Evolutionary conservation across 2,797 vertebrate genomes (phyloP).

Genomic region (Smutsia temminckii): DNA sequence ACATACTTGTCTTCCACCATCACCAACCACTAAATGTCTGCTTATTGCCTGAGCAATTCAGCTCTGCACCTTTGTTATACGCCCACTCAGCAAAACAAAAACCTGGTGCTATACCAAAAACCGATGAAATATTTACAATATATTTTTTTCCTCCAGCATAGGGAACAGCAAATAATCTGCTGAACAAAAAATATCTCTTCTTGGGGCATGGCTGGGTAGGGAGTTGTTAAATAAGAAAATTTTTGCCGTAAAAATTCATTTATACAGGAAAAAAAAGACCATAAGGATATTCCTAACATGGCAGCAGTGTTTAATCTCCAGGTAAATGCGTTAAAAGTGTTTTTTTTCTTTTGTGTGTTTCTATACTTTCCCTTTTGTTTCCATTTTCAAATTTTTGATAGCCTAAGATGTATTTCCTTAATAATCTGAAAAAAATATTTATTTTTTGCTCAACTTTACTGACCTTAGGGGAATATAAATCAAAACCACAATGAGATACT

Average conservation of each 20-base stretch:
- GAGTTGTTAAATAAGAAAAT: conserved; percentile 5
- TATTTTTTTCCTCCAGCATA: neutral
- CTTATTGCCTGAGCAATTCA: neutral
- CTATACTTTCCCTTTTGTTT: conserved; percentile 14
- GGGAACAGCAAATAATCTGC: neutral
- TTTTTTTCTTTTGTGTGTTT: neutral
- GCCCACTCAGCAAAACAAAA: neutral
- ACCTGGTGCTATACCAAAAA: neutral
- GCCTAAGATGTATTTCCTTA: neutral
- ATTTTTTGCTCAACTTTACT: conserved; percentile 7
- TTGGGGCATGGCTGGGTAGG: neutral
- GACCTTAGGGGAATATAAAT: neutral
- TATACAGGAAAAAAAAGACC: neutral
- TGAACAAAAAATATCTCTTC: neutral
- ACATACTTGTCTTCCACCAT: neutral
- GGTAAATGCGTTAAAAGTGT: neutral
- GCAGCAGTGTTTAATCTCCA: neutral
- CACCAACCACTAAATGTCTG: neutral
- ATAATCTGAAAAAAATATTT: conserved; percentile 7
- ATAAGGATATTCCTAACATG: neutral
- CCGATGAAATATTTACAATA: neutral
- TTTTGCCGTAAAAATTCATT: conserved; percentile 36
- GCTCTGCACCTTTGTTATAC: neutral
- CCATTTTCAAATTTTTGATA: neutral
- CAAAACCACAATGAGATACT: neutral